Evolutionary conservation across 2,797 vertebrate species (phyloP).

Genomic region (Brotula barbata): DNA sequence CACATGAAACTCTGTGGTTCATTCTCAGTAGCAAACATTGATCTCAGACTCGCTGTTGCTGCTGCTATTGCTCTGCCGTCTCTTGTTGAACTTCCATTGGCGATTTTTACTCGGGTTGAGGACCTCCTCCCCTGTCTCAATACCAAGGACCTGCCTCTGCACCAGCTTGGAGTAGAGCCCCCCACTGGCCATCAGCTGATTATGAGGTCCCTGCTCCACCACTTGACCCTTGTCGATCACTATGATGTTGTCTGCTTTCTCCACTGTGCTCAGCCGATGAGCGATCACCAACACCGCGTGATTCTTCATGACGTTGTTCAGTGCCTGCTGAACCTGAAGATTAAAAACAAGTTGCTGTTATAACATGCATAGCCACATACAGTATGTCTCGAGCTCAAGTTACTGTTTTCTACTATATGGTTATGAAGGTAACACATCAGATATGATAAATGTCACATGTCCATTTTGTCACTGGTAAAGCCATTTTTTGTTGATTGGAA

Average conservation of each 20-base stretch:
- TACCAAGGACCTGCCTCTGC: conserved; percentile 89
- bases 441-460: too few relatives aligned
- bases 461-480: too few relatives aligned
- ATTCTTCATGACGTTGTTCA: conserved; percentile 82
- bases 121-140: conserved; percentile 66
- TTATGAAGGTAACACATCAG: too few relatives aligned
- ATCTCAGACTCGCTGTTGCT: conserved; percentile 61
- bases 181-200: conserved; percentile 86
- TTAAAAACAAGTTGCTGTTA: background rate
- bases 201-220: conserved; percentile 89
- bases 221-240: conserved; percentile 79
- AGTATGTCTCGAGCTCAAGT: background rate
- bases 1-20: background rate
- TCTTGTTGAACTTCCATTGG: conserved; percentile 13
- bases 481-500: too few relatives aligned
- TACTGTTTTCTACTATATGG: background rate
- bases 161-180: conserved; percentile 91
- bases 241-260: conserved; percentile 78
- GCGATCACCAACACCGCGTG: conserved; percentile 90
- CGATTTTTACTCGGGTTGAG: conserved; percentile 7
- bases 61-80: conserved; percentile 54
- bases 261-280: conserved; percentile 94
- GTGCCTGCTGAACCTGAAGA: conserved; percentile 91
- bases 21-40: conserved; percentile 61
- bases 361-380: too few relatives aligned